Evolutionary conservation across 2,888 invertebrate genomes (phyloP), one percentile per base, ranked within the genome.

Genomic region (Agriotes lineatus): DNA sequence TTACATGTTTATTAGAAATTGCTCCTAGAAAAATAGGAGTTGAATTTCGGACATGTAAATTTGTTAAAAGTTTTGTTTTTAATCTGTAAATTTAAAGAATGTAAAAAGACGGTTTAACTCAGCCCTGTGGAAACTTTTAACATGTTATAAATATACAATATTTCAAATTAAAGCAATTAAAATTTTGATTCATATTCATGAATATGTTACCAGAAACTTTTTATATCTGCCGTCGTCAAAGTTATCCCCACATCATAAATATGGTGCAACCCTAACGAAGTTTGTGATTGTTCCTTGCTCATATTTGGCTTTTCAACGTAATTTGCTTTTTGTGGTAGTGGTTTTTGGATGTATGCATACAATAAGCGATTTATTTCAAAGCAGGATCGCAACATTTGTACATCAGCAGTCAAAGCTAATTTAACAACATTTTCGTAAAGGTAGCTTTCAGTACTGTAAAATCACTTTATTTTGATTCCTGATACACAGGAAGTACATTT

Each of bases 161-260:
- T 50, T 52, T 52, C 18, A 52, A 33, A 52, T 52, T 33, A 19
- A 22, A 16, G 19, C n/a, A 33, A 50, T 52, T 52, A 52, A 18
- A 52, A 52, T 52, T 33, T 18, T 25, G 48, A 19, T 52, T 33
- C 52, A 52, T 52, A 52, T 52, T 52, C 52, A 52, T 52, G 52
- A 52, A 52, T 12, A 48, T 25, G 14, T 48, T 48, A 22, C 22
- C 12, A 14, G 0, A 22, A n/a, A 22, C 22, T 12, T 48, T 48
- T 48, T 48, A 48, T 25, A 20, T 22, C 7, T 48, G 48, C 19
- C 22, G 20, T 12, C 3, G 22, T 5, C 22, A 48, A 42, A 25
- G 22, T 48, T 25, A 25, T 25, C 48, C 12, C 12, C 10, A n/a
- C 22, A 48, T 22, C 20, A 2, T 48, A 25, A 10, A 22, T 12